Conservation (phyloP, 1,140 invertebrate species). For the Drosophila willistoni region DNA sequence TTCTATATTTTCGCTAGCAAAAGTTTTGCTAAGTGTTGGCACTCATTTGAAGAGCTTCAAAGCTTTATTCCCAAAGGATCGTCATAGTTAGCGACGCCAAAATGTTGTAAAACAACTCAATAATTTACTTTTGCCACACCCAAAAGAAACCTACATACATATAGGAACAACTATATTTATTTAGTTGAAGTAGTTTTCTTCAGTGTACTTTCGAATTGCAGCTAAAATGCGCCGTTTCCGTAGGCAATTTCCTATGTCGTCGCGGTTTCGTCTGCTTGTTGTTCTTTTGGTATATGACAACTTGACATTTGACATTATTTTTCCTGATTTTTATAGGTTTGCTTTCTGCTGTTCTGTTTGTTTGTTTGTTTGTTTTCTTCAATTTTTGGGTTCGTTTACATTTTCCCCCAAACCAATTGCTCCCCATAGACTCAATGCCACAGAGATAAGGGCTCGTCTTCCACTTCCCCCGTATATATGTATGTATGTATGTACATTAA, state of each 20-base stretch:
- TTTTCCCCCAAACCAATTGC: conserved; percentile 7
- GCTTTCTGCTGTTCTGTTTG: conserved; percentile 22
- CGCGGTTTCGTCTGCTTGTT: conserved; percentile 3
- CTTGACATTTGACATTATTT: conserved; percentile 69
- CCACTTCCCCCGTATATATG: conserved; percentile 1
- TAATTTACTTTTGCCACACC: too few relatives aligned
- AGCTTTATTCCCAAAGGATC: too few relatives aligned
- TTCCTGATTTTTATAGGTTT: conserved; percentile 67
- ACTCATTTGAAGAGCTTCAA: too few relatives aligned
- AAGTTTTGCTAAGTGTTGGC: too few relatives aligned
- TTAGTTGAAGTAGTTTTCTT: not conserved
- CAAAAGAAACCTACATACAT: too few relatives aligned
- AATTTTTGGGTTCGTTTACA: conserved; percentile 40
- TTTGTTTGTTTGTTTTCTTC: conserved; percentile 40
- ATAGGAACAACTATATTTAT: not conserved
- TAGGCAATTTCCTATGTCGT: conserved; percentile 33
- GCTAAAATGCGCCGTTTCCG: conserved; percentile 21
- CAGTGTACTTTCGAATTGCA: not conserved
- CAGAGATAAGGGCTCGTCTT: conserved; percentile 63
- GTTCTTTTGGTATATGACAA: not conserved
- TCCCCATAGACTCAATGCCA: conserved; percentile 48
- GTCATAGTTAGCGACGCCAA: too few relatives aligned
- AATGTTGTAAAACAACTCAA: too few relatives aligned
- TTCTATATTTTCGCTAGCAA: too few relatives aligned
- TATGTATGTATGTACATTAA: not conserved